Conservation (phyloP, 2,797 vertebrate species). For the Caiman crocodilus region DNA sequence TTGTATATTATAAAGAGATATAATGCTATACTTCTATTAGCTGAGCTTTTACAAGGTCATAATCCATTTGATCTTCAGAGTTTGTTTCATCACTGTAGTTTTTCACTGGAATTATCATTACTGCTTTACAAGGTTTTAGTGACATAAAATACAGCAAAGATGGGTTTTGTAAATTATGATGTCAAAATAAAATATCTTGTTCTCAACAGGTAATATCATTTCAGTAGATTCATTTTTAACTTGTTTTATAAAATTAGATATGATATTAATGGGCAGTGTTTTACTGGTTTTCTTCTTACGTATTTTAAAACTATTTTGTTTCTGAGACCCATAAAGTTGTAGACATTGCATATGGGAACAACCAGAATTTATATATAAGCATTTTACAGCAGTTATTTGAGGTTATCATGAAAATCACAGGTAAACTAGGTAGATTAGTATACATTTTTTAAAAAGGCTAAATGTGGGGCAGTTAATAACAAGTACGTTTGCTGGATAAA, state of each 20-base stretch:
- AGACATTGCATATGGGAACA: neutral
- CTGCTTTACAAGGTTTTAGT: conserved; percentile 64
- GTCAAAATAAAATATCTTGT: neutral
- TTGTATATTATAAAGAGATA: conserved; percentile 68
- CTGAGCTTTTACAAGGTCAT: conserved; percentile 68
- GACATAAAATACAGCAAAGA: conserved; percentile 60
- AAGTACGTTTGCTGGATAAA: conserved; percentile 5
- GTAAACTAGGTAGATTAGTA: neutral
- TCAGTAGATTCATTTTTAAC: neutral
- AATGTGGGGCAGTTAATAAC: neutral
- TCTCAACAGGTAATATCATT: conserved; percentile 5
- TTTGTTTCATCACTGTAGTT: conserved; percentile 72
- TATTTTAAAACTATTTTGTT: conserved; percentile 7
- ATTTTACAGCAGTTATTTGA: neutral
- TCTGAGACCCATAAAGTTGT: neutral
- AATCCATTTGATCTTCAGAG: conserved; percentile 71
- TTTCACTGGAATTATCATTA: conserved; percentile 73
- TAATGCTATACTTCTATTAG: conserved; percentile 71
- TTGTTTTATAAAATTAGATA: neutral
- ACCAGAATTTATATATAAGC: conserved; percentile 7
- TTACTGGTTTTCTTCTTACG: neutral
- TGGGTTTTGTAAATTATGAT: conserved; percentile 37
- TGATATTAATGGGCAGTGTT: accelerated
- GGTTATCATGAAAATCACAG: neutral
- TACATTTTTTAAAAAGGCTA: neutral